A percentile compares a stretch with the other conserved stretches of the same genome.
These are phyloP conservation scores for Drosophila limbata DNA, from an alignment of 2,888 invertebrate species.

Conservation along the genomic window DNA sequence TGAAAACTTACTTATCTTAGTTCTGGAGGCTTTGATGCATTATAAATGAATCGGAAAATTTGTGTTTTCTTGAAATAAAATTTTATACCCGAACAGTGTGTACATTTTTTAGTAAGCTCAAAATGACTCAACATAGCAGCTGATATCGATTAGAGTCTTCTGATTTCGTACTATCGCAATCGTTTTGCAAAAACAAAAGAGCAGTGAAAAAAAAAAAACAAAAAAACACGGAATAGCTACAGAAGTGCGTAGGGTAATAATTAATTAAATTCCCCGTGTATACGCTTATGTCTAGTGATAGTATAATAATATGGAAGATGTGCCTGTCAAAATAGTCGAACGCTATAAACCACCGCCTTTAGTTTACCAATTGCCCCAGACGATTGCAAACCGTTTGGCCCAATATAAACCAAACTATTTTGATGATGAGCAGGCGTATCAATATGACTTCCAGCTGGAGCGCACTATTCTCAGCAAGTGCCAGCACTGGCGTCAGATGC, in stretches of 20 bases:
- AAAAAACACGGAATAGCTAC: slow-evolving; percentile 29
- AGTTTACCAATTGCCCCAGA: slow-evolving; percentile 87
- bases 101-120: slow-evolving; percentile 4
- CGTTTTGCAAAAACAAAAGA: slow-evolving; percentile 70
- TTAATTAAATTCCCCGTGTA: slow-evolving; percentile 65
- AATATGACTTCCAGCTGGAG: slow-evolving; percentile 91
- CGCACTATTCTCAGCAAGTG: slow-evolving; percentile 90
- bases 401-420: slow-evolving; percentile 86
- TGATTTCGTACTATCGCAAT: slow-evolving; percentile 33
- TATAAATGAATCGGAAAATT: too few species aligned
- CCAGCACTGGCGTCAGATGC: slow-evolving; percentile 89
- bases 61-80: neutral
- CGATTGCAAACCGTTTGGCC: slow-evolving; percentile 86
- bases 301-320: slow-evolving; percentile 89
- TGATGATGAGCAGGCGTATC: slow-evolving; percentile 86
- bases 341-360: slow-evolving; percentile 93
- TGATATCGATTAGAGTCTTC: slow-evolving; percentile 43
- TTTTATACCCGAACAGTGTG: slow-evolving; percentile 26
- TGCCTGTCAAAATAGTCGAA: slow-evolving; percentile 95
- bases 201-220: slow-evolving; percentile 47
- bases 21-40: neutral
- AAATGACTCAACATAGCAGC: slow-evolving; percentile 12
- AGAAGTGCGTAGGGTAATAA: slow-evolving; percentile 51
- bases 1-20: neutral
- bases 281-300: slow-evolving; percentile 48